Conservation (phyloP, 1,140 invertebrate genomes). For the Tigriopus japonicus region DNA sequence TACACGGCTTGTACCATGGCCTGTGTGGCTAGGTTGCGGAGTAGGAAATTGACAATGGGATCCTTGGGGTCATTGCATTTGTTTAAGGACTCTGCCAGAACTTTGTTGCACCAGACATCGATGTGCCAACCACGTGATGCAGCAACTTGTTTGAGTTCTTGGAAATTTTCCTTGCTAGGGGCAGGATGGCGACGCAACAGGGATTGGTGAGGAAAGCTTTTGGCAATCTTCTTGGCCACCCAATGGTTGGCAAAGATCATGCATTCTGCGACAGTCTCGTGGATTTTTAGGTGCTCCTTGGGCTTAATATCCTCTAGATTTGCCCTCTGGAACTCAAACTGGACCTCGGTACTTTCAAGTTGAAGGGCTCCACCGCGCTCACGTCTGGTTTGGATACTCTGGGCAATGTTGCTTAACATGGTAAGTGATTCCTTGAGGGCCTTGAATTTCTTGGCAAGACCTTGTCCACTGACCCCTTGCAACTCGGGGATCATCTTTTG, state of each 20-base stretch:
- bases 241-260: slow-evolving; percentile 33
- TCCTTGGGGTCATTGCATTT: slow-evolving; percentile 24
- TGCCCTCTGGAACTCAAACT: slow-evolving; percentile 23
- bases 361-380: slow-evolving; percentile 24
- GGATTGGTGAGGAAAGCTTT: slow-evolving; percentile 23
- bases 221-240: slow-evolving; percentile 27
- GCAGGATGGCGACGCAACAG: slow-evolving; percentile 20
- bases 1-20: slow-evolving; percentile 27
- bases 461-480: slow-evolving; percentile 16
- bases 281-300: slow-evolving; percentile 24
- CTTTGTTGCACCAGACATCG: slow-evolving; percentile 24
- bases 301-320: slow-evolving; percentile 9
- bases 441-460: slow-evolving; percentile 12
- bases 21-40: slow-evolving; percentile 24
- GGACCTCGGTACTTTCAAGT: slow-evolving; percentile 26
- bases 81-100: slow-evolving; percentile 27
- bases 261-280: slow-evolving; percentile 32
- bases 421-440: slow-evolving; percentile 21
- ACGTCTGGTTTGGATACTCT: slow-evolving; percentile 21
- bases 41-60: slow-evolving; percentile 27
- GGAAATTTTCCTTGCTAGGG: slow-evolving; percentile 9
- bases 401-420: slow-evolving; percentile 22
- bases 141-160: slow-evolving; percentile 7
- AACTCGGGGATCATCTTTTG: slow-evolving; percentile 23
- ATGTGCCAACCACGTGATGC: slow-evolving; percentile 21